Evolutionary conservation across 2,888 invertebrate genomes (phyloP).

Genomic region (Athalia circularis): DNA sequence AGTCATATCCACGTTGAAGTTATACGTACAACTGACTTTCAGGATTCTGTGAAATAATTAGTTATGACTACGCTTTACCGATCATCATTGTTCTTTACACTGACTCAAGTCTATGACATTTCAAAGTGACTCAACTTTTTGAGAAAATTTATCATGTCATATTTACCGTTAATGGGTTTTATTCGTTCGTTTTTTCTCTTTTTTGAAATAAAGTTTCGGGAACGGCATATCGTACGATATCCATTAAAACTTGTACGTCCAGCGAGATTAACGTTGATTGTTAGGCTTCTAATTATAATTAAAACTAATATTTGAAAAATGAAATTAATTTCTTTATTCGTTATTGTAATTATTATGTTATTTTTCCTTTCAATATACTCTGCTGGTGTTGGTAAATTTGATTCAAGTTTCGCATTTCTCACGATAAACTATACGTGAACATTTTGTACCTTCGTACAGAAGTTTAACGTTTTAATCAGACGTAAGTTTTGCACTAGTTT

Average conservation of each 20-base stretch:
- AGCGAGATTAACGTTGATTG: no score
- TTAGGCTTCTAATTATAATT: no score
- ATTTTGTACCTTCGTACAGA: not conserved
- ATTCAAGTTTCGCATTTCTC: not conserved
- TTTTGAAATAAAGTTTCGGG: no score
- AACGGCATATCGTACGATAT: no score
- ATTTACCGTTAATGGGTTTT: not conserved
- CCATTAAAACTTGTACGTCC: no score
- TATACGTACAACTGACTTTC: not conserved
- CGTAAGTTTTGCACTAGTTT: constrained; percentile 20
- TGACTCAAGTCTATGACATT: no score
- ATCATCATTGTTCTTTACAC: no score
- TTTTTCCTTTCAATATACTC: not conserved
- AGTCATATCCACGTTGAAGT: not conserved
- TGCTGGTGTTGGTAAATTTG: not conserved
- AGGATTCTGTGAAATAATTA: constrained; percentile 19
- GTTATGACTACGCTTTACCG: not conserved
- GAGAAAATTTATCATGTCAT: not conserved
- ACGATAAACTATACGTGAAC: not conserved
- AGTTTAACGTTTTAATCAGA: constrained; percentile 23
- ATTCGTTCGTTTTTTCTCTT: not conserved
- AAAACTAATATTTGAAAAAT: no score
- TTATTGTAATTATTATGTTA: no score
- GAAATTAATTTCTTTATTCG: no score
- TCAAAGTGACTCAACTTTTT: not conserved